These are phyloP conservation scores for Andrena camellia DNA, from an alignment of 2,888 invertebrate genomes.

Conservation along the genomic window DNA sequence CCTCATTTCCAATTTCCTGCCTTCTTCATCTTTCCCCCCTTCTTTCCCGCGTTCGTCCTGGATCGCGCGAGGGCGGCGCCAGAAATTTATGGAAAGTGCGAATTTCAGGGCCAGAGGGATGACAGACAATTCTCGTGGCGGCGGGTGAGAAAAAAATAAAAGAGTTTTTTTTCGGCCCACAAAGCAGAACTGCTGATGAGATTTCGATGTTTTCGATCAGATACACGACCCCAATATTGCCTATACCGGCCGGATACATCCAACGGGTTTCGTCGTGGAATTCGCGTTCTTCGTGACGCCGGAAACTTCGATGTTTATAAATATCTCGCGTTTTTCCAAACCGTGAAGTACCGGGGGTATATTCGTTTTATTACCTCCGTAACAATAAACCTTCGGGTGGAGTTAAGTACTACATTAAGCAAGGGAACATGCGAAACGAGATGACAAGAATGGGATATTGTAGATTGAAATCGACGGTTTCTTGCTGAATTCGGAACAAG, in stretches of 20 bases:
- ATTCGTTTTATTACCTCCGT: no score
- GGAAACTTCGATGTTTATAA: conserved; percentile 18
- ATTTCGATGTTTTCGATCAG: conserved; percentile 51
- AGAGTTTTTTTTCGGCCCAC: conserved; percentile 36
- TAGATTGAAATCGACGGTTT: no score
- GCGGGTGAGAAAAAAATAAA: conserved; percentile 1
- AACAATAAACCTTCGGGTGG: no score
- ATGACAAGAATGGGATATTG: no score
- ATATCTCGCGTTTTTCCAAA: conserved; percentile 10
- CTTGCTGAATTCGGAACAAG: no score
- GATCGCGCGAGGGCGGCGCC: conserved; percentile 12
- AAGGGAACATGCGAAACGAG: no score
- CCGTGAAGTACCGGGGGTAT: no score
- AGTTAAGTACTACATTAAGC: no score
- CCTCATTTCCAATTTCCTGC: conserved; percentile 55
- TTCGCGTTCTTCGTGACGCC: conserved; percentile 15
- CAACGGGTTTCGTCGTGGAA: conserved; percentile 40
- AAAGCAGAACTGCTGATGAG: conserved; percentile 67
- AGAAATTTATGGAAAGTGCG: conserved; percentile 56
- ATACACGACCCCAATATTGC: conserved; percentile 32
- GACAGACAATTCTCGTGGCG: conserved; percentile 4
- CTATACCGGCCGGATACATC: conserved; percentile 6
- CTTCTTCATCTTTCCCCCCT: conserved; percentile 17
- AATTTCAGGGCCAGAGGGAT: conserved; percentile 37
- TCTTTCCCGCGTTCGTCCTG: conserved; percentile 4